Conservation (phyloP, 2,888 invertebrate genomes). For the Aleiodes leptofemur region DNA sequence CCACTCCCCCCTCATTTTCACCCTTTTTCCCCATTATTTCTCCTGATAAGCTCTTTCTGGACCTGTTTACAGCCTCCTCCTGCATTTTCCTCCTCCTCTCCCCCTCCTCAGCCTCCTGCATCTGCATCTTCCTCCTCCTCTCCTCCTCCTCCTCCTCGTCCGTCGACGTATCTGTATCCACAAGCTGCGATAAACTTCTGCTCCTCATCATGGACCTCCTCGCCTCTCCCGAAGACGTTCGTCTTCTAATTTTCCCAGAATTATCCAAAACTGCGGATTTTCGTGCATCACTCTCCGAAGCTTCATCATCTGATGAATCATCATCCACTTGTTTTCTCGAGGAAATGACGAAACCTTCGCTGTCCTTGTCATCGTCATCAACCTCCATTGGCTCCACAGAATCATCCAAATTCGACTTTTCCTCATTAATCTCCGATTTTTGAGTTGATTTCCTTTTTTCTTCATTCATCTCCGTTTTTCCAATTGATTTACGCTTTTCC, state of each 20-base stretch:
- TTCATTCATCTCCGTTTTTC: not conserved
- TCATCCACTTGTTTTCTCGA: constrained; percentile 39
- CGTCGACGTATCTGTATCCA: too few species aligned
- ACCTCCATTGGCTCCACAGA: constrained; percentile 46
- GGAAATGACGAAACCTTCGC: constrained; percentile 12
- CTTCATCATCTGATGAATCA: constrained; percentile 32
- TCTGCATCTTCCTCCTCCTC: not conserved
- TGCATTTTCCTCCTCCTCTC: not conserved
- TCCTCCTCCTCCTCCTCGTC: not conserved
- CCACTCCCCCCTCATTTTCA: not conserved
- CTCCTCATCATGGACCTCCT: too few species aligned
- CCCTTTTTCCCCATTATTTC: not conserved
- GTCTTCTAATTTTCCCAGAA: not conserved
- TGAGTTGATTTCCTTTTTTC: too few species aligned
- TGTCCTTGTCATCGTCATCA: constrained; percentile 36
- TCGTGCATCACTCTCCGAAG: not conserved
- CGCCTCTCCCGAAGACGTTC: too few species aligned
- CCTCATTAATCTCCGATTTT: not conserved
- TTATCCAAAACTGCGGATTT: not conserved
- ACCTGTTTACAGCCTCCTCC: constrained; percentile 21
- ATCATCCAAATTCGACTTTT: constrained; percentile 6
- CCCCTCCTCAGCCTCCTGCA: too few species aligned
- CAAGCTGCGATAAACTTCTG: too few species aligned
- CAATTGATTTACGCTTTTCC: not conserved
- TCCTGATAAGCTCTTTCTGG: constrained; percentile 23